Conservation (phyloP, 1,140 invertebrate species). For the Cydia amplana region DNA sequence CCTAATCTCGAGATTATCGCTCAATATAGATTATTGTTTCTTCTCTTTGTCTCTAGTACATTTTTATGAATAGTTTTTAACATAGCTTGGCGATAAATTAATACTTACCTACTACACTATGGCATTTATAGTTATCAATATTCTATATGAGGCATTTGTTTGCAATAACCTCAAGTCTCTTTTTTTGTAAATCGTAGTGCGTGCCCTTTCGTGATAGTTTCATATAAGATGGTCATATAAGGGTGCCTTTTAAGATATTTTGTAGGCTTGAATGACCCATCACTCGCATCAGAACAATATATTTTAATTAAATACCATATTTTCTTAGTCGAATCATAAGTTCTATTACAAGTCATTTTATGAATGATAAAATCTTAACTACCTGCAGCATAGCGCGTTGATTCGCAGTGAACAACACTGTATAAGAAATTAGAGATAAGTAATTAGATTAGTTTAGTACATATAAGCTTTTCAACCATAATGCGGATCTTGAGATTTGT, state of each 20-base stretch:
- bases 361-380: background rate
- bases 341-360: background rate
- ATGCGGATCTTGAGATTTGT: background rate
- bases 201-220: too few relatives aligned
- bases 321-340: background rate
- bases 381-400: background rate
- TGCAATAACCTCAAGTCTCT: background rate
- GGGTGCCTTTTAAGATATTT: background rate
- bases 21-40: constrained; percentile 21
- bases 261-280: background rate
- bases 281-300: background rate
- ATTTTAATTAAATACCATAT: too few relatives aligned
- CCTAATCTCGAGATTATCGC: background rate
- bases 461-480: background rate
- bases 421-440: too few relatives aligned
- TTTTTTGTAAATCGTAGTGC: background rate
- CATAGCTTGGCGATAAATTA: background rate
- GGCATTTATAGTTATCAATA: background rate
- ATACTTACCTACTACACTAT: background rate
- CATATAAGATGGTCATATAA: background rate
- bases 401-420: background rate
- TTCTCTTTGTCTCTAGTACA: constrained; percentile 18
- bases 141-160: background rate
- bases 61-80: background rate
- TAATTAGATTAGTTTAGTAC: background rate